Conservation (phyloP, 2,888 invertebrate genomes). For the Pristionchus mayeri region DNA sequence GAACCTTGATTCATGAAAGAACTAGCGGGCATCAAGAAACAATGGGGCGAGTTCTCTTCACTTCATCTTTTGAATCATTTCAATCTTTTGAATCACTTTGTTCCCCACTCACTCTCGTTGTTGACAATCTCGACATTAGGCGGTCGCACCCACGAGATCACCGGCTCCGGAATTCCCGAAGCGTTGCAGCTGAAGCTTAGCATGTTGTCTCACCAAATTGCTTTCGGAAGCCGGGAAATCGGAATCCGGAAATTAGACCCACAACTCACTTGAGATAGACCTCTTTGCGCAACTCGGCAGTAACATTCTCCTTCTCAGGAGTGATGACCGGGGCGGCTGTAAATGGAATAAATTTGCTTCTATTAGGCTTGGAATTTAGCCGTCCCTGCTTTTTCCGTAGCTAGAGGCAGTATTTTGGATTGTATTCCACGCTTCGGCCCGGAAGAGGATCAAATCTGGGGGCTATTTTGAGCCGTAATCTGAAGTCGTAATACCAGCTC, state of each 20-base stretch:
- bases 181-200: constrained; percentile 76
- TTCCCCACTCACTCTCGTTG: constrained; percentile 60
- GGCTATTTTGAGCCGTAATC: background rate
- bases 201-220: background rate
- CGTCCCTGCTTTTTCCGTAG: too few species aligned
- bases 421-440: too few species aligned
- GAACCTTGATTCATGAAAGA: background rate
- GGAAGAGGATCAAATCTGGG: background rate
- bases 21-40: background rate
- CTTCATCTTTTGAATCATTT: too few species aligned
- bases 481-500: too few species aligned
- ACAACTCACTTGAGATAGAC: constrained; percentile 61
- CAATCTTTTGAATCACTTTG: too few species aligned
- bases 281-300: constrained; percentile 77
- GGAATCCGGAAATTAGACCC: background rate
- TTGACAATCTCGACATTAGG: constrained; percentile 67
- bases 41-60: background rate
- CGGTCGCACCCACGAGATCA: constrained; percentile 77
- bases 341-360: background rate
- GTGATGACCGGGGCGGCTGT: constrained; percentile 69
- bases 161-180: constrained; percentile 78
- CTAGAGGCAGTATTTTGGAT: too few species aligned
- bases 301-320: constrained; percentile 72
- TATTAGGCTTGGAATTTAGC: background rate
- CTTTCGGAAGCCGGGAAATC: background rate